Conservation (phyloP, 2,113 vertebrate species). For the Choloepus hoffmanni region DNA sequence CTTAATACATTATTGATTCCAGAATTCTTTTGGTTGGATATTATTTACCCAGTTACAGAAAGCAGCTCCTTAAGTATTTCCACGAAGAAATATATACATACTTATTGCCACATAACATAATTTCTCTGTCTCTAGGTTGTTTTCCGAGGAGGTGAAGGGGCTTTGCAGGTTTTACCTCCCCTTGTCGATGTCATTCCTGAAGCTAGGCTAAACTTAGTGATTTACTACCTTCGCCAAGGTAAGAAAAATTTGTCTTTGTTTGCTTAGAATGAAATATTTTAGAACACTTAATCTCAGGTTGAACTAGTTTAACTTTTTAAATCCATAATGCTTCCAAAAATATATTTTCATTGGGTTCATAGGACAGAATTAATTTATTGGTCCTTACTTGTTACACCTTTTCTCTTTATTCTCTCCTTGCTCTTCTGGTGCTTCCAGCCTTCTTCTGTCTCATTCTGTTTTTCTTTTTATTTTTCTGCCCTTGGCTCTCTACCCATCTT, state of each 20-base stretch:
- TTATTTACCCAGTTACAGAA: background rate
- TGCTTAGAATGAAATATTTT: constrained; percentile 33
- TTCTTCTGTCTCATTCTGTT: background rate
- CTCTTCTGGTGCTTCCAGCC: background rate
- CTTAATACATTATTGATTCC: background rate
- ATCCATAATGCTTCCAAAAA: constrained; percentile 15
- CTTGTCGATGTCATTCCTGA: constrained; percentile 98
- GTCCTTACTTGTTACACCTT: background rate
- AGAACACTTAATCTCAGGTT: background rate
- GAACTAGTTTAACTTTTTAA: constrained; percentile 36
- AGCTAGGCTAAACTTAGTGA: constrained; percentile 97
- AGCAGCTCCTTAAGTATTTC: background rate
- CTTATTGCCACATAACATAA: background rate
- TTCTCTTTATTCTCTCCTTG: background rate
- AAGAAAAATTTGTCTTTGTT: constrained; percentile 61
- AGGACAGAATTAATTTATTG: background rate
- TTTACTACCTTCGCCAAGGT: constrained; percentile 98
- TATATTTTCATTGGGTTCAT: background rate
- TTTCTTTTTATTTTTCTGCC: background rate
- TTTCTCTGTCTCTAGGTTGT: constrained; percentile 90
- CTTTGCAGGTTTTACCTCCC: constrained; percentile 95
- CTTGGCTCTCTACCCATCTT: background rate
- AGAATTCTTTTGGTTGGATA: background rate
- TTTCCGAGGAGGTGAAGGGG: constrained; percentile 96
- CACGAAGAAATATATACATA: background rate